These are phyloP conservation scores for Heliconius hortense DNA, from an alignment of 2,888 invertebrate genomes.

Conservation along the genomic window DNA sequence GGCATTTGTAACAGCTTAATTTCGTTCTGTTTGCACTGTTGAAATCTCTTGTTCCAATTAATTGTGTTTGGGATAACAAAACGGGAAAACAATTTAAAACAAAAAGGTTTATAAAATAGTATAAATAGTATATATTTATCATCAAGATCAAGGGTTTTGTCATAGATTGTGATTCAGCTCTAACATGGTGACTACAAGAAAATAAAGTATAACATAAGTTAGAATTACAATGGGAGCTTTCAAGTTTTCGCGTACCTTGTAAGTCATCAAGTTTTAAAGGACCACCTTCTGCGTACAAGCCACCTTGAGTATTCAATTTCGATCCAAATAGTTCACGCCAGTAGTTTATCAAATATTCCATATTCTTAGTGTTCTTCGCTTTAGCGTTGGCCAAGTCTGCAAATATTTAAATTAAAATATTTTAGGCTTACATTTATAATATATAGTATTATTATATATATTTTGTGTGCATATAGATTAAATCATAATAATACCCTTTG, in stretches of 20 bases:
- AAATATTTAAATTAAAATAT: conserved; percentile 21
- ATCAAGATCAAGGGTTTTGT: conserved; percentile 13
- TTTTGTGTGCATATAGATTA: not conserved
- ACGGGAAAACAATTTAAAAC: conserved; percentile 30
- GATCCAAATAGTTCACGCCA: conserved; percentile 66
- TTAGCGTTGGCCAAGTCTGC: conserved; percentile 46
- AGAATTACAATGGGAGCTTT: not conserved
- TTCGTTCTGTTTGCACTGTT: conserved; percentile 51
- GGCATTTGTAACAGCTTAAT: conserved; percentile 65
- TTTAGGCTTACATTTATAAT: not conserved
- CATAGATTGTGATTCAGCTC: conserved; percentile 30
- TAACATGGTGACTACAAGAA: conserved; percentile 41
- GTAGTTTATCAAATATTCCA: conserved; percentile 72
- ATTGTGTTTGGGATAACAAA: conserved; percentile 26
- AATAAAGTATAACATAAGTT: conserved; percentile 26
- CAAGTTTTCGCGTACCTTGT: conserved; percentile 54
- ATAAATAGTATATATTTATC: conserved; percentile 30
- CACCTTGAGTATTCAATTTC: conserved; percentile 61
- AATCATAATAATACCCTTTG: conserved; percentile 58
- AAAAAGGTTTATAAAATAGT: conserved; percentile 38
- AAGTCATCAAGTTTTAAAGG: conserved; percentile 68
- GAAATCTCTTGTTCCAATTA: conserved; percentile 45
- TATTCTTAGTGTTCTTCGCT: conserved; percentile 63
- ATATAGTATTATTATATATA: not conserved
- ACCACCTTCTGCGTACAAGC: conserved; percentile 73